phyloP scores from a whole-genome alignment of 2,888 invertebrate species.

The Orthosia gracilis region DNA sequence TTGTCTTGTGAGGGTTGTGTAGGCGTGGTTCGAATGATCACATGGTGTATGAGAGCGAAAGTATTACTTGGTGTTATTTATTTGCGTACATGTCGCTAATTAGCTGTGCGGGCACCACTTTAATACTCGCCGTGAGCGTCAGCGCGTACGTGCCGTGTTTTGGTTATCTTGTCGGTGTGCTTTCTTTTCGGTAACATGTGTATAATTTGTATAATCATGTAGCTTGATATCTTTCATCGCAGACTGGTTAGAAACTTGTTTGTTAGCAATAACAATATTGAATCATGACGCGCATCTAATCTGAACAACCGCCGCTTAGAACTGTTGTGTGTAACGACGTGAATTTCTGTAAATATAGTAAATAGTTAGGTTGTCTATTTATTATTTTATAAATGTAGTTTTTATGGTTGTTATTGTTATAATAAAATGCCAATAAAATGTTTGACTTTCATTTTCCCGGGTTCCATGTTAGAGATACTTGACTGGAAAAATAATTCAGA shows the following conservation, averaged over 20 bases:
- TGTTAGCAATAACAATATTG: conserved; percentile 47
- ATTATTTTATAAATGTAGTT: conserved; percentile 81
- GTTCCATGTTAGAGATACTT: conserved; percentile 34
- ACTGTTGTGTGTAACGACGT: conserved; percentile 74
- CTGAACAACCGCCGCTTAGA: conserved; percentile 51
- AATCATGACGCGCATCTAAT: conserved; percentile 48
- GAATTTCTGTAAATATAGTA: conserved; percentile 87
- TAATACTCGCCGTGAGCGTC: conserved; percentile 67
- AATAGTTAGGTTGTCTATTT: conserved; percentile 83
- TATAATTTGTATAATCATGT: conserved; percentile 78
- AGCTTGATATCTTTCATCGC: conserved; percentile 68
- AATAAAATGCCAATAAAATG: conserved; percentile 71
- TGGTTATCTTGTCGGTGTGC: conserved; percentile 73
- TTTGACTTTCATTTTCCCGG: conserved; percentile 56
- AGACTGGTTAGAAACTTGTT: conserved; percentile 67
- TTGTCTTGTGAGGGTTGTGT: conserved; percentile 66
- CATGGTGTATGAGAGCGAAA: conserved; percentile 70
- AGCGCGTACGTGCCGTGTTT: conserved; percentile 70
- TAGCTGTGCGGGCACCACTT: conserved; percentile 72
- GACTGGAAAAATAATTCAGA: conserved; percentile 65
- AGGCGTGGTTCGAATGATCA: conserved; percentile 65
- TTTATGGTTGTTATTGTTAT: conserved; percentile 79
- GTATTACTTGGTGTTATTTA: conserved; percentile 75
- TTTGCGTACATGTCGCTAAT: conserved; percentile 82
- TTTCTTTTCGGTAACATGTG: conserved; percentile 80